Percentiles rank a stretch among this genome's conserved stretches.
Evolutionary conservation across 2,113 vertebrate species (phyloP).

Genomic region (Lontra canadensis): DNA sequence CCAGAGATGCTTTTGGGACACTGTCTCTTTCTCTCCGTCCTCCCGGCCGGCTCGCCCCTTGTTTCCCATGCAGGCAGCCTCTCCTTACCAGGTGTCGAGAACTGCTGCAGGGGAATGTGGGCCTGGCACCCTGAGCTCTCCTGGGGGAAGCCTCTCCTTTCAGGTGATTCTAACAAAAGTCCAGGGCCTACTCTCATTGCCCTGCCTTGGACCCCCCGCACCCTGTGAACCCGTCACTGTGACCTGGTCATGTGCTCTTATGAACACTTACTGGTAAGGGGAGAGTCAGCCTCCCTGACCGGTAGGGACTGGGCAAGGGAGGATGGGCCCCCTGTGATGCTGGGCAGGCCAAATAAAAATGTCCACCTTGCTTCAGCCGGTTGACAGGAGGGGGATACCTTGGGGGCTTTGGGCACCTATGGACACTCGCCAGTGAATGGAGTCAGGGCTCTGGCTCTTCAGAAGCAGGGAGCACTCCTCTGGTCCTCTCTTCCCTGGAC

Average conservation of each 20-base stretch:
- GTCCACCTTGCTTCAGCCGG: not conserved
- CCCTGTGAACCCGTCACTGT: not conserved
- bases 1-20: rapidly evolving
- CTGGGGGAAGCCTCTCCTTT: not conserved
- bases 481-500: not conserved
- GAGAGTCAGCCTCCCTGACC: no score
- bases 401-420: not conserved
- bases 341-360: not conserved
- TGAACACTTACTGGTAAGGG: no score
- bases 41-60: not conserved
- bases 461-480: not conserved
- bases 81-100: not conserved
- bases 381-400: not conserved
- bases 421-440: rapidly evolving
- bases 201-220: no score
- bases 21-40: not conserved
- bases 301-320: not conserved
- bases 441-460: not conserved
- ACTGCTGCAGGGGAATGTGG: not conserved
- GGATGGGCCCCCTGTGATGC: not conserved
- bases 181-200: not conserved
- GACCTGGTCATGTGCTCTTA: not conserved
- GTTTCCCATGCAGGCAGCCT: no score
- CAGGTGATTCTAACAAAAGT: not conserved
- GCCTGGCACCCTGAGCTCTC: not conserved